Conservation (phyloP, 2,113 vertebrate genomes). For the Nycticebus coucang region DNA sequence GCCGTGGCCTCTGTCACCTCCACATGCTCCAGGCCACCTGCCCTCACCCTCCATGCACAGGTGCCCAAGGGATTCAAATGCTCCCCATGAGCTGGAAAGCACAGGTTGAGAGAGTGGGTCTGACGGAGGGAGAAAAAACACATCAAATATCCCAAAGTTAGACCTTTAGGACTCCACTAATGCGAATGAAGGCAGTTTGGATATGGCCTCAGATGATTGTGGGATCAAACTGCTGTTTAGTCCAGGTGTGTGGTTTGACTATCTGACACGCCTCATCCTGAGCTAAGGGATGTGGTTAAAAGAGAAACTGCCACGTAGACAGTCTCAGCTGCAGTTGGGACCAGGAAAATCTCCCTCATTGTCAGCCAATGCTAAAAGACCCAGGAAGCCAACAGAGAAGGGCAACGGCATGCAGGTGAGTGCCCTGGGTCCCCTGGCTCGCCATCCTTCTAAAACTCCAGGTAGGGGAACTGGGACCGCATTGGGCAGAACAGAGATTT, state of each 20-base stretch:
- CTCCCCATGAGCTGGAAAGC: accelerated
- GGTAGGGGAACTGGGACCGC: neutral
- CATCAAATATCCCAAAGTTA: neutral
- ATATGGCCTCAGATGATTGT: neutral
- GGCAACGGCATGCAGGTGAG: neutral
- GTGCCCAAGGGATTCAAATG: neutral
- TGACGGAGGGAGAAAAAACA: neutral
- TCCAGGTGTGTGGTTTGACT: neutral
- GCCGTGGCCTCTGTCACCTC: neutral
- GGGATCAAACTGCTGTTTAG: neutral
- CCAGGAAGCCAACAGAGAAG: neutral
- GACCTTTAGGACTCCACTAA: neutral
- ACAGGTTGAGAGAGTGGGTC: neutral
- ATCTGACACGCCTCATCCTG: neutral
- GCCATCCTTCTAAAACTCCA: neutral
- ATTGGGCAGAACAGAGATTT: neutral
- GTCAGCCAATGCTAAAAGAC: neutral
- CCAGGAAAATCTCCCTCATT: neutral
- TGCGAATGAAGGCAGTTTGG: neutral
- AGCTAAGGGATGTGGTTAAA: neutral
- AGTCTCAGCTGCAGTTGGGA: neutral
- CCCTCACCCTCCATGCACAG: neutral
- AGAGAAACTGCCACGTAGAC: neutral
- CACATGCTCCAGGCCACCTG: neutral
- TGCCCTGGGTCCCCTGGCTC: neutral